Percentiles rank a stretch among this genome's conserved stretches.
Evolutionary conservation across 2,888 invertebrate species (phyloP).

Genomic region (Lasioglossum calceatum): DNA sequence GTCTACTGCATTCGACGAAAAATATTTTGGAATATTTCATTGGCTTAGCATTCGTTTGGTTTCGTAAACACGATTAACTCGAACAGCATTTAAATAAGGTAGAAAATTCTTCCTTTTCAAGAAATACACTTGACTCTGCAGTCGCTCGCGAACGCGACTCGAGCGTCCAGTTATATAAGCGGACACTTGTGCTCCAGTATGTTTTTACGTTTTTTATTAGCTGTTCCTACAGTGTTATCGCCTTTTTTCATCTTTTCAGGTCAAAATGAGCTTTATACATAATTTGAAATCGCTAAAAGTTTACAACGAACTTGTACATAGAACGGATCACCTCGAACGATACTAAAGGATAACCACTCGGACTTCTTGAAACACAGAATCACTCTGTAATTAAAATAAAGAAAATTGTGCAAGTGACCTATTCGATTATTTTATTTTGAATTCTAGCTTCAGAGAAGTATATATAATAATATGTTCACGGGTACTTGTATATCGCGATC

Average conservation of each 20-base stretch:
- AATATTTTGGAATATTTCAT: not conserved
- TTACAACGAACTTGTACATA: slow-evolving; percentile 76
- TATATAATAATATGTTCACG: not conserved
- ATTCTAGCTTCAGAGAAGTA: slow-evolving; percentile 18
- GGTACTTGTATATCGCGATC: not conserved
- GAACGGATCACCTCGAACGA: slow-evolving; percentile 47
- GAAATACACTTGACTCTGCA: not conserved
- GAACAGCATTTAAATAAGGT: not conserved
- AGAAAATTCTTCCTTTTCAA: not conserved
- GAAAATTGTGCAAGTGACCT: slow-evolving; percentile 25
- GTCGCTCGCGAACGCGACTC: not conserved
- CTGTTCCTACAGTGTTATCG: slow-evolving; percentile 36
- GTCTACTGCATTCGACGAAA: not conserved
- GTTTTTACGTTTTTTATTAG: not conserved
- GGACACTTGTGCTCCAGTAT: not conserved
- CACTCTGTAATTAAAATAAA: slow-evolving; percentile 63
- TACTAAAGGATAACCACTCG: slow-evolving; percentile 36
- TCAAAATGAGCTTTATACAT: slow-evolving; percentile 74
- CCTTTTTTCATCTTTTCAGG: slow-evolving; percentile 76
- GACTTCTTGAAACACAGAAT: slow-evolving; percentile 52
- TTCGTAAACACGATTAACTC: not conserved
- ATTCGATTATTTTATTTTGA: not conserved
- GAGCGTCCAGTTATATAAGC: too few relatives aligned
- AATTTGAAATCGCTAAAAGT: slow-evolving; percentile 68
- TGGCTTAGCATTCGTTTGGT: not conserved